Base-by-base conservation (phyloP, 1,140 invertebrate genomes). In the Ericerus pela region DNA sequence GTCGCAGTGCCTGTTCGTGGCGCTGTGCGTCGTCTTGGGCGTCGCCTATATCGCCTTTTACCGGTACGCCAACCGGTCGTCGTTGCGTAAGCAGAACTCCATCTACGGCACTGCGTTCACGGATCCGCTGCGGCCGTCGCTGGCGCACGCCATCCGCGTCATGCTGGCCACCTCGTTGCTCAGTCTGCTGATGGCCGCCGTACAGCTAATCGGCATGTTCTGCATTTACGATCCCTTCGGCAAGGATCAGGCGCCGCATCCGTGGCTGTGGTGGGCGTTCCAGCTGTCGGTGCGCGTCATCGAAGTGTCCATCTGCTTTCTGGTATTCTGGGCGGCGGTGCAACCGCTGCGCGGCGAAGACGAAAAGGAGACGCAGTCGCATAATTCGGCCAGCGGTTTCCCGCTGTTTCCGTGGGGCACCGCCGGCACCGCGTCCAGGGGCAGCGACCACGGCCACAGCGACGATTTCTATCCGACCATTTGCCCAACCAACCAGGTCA, bases 191-290 rank as follows among this genome's bases (percentile, higher is more conserved):
- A 78, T 88, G 71, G 85, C 84, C 5, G 76, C 78, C 0, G 73
- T 92, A 6, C 86, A 90, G 62, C 75, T 91, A 11, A 91, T 86
- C 64, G 86, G 84, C 0, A 80, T 89, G 58, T 80, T 88, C 63
- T 80, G 81, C 10, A 79, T 85, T 6, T 67, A 75, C 67, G 70
- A 78, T 62, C 62, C 75, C 59, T 69, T 76, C 43, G 61, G 66
- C 58, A 51, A 66, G 58, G 60, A 64, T 31, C 67, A 73, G 59
- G n/a, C n/a, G n/a, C 68, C 73, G 2, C 74, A 79, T 60, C 74
- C 78, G 1, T 94, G 89, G 89, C 72, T 90, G 5, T 85, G 88
- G 74, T 92, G 87, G 85, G 81, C 84, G 11, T 91, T 87, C 71
- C 85, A 91, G 62, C 82, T 89, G 60, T 82, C 82, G 1, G 74